These are phyloP conservation scores for Catharus fuscescens DNA, from an alignment of 2,113 vertebrate species.

Conservation along the genomic window DNA sequence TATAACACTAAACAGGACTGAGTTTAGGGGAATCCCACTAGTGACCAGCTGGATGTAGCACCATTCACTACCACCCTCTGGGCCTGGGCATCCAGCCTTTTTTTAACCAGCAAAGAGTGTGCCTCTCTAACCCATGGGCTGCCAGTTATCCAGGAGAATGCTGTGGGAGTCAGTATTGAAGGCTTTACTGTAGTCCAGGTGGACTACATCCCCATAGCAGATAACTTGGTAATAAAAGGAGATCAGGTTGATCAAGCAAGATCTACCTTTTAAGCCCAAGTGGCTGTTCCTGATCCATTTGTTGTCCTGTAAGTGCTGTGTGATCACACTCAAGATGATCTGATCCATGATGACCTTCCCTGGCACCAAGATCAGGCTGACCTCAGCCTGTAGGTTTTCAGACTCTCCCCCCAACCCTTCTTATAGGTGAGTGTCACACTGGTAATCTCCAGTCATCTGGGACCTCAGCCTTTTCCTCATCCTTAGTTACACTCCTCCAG, in stretches of 20 bases:
- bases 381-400: background rate
- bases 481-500: background rate
- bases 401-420: background rate
- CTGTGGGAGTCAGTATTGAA: background rate
- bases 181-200: background rate
- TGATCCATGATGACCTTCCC: background rate
- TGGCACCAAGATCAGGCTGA: background rate
- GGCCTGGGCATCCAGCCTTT: background rate
- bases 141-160: background rate
- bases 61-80: background rate
- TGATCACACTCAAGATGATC: background rate
- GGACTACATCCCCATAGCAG: background rate
- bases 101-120: background rate
- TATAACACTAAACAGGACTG: background rate
- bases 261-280: background rate
- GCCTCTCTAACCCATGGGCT: background rate
- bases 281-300: background rate
- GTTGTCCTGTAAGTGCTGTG: fast-evolving
- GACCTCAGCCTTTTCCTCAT: background rate
- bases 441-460: fast-evolving
- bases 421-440: fast-evolving
- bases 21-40: background rate
- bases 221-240: background rate
- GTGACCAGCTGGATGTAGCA: background rate
- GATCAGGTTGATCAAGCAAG: too few species aligned